Base-by-base conservation (phyloP, 2,113 vertebrate genomes). In the Seriola rivoliana region DNA sequence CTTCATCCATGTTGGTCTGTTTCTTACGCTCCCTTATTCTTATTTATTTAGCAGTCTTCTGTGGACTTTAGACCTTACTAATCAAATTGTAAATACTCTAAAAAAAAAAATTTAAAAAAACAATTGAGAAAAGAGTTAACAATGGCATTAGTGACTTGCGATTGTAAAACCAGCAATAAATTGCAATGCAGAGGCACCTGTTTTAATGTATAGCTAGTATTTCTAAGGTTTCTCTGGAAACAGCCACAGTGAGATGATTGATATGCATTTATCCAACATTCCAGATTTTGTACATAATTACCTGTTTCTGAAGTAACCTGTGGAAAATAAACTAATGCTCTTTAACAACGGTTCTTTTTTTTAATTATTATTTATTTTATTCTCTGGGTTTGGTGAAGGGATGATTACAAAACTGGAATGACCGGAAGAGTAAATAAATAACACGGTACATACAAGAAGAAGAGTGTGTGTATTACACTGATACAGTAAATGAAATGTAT, bases 281-380 rank as follows among this genome's bases (percentile, higher is more conserved):
- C 96, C 96, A 97, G 95, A 97, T 96, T 97, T 97, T 98, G 95
- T 98, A 96, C 92, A 97, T 97, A 97, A 94, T 90, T 95, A 95
- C 95, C 93, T 95, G 95, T 97, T 97, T 96, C 95, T 96, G 94
- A 97, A 92, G 90, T 96, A 96, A 96, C 95, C 96, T 95, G 95
- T 95, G 95, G 95, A 96, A 94, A 98, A 97, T 97, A 97, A 98
- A 97, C 94, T 96, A 97, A 96, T 96, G 94, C 92, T 97, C 94
- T 96, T 96, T 95, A 95, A 96, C 92, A 87, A 79, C 44, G 58
- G 80, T 44, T 59, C 23, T 4, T 38, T 62, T 11, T 74, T 85
- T 32, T 50, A 6, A 6, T 8, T 8, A 8, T 76, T 76, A 60
- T 81, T 83, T 19, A 42, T 81, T 84, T 76, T 36, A 36, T 65